phyloP scores from a whole-genome alignment of 1,140 invertebrate species.

The Atta texana region DNA sequence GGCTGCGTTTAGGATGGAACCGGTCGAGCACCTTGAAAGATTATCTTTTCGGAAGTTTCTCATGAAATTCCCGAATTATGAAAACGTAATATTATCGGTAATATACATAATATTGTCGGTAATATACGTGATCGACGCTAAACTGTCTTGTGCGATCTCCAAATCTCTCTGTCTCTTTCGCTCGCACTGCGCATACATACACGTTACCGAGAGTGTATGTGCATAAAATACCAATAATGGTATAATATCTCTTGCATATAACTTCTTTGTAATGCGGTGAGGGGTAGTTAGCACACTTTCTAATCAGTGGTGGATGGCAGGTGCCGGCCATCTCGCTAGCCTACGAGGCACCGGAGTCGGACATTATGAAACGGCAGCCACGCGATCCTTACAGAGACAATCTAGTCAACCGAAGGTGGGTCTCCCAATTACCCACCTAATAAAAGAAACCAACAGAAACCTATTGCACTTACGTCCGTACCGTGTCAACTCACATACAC shows the following conservation, averaged over 20 bases:
- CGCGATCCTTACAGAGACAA: constrained; percentile 97
- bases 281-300: constrained; percentile 77
- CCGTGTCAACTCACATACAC: constrained; percentile 36
- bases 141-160: constrained; percentile 40
- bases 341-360: constrained; percentile 98
- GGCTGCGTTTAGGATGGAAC: constrained; percentile 44
- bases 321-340: constrained; percentile 98
- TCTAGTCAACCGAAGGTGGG: constrained; percentile 97
- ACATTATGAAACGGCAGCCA: constrained; percentile 98
- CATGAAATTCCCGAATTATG: background rate
- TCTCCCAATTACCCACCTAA: constrained; percentile 79
- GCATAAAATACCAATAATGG: constrained; percentile 41
- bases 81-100: background rate
- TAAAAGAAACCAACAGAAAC: constrained; percentile 64
- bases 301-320: constrained; percentile 88
- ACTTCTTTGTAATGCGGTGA: constrained; percentile 66
- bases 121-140: background rate
- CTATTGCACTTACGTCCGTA: constrained; percentile 65
- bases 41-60: background rate
- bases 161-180: constrained; percentile 72
- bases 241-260: constrained; percentile 62
- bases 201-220: constrained; percentile 62
- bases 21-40: background rate
- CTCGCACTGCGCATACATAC: constrained; percentile 66
- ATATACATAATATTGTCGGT: background rate